Evolutionary conservation across 2,888 invertebrate genomes (phyloP).

Genomic region (Trachelus troglodyta): DNA sequence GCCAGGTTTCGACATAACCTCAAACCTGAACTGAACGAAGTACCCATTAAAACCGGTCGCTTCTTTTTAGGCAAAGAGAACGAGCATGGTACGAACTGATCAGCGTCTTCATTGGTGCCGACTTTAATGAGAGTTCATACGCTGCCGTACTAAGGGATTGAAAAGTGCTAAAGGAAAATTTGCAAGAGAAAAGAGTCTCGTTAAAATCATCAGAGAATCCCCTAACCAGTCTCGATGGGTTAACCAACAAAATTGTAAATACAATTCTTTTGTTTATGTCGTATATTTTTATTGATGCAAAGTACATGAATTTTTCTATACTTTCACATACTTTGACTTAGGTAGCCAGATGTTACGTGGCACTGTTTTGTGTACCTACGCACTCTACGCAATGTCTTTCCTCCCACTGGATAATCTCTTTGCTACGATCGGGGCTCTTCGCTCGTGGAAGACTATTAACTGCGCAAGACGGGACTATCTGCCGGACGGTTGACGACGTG

Average conservation of each 20-base stretch:
- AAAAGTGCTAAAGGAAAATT: background rate
- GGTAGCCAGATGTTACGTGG: background rate
- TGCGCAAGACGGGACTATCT: conserved; percentile 1
- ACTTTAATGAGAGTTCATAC: background rate
- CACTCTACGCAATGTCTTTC: background rate
- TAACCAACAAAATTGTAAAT: background rate
- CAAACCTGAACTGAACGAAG: background rate
- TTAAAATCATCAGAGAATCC: background rate
- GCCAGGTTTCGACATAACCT: background rate
- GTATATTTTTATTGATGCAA: background rate
- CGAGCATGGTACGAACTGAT: background rate
- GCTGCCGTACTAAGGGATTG: background rate
- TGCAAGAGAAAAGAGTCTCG: background rate
- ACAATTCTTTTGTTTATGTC: background rate
- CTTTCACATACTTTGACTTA: background rate
- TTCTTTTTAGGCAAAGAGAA: background rate
- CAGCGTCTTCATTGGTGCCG: background rate
- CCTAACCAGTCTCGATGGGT: background rate
- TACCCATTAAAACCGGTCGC: background rate
- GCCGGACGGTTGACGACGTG: background rate
- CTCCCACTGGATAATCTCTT: background rate
- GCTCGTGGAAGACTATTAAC: background rate
- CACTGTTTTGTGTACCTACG: background rate
- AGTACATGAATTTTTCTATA: background rate
- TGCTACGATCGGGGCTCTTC: background rate